Base-by-base conservation (phyloP, 2,797 vertebrate genomes). In the Austrolebias charrua region DNA sequence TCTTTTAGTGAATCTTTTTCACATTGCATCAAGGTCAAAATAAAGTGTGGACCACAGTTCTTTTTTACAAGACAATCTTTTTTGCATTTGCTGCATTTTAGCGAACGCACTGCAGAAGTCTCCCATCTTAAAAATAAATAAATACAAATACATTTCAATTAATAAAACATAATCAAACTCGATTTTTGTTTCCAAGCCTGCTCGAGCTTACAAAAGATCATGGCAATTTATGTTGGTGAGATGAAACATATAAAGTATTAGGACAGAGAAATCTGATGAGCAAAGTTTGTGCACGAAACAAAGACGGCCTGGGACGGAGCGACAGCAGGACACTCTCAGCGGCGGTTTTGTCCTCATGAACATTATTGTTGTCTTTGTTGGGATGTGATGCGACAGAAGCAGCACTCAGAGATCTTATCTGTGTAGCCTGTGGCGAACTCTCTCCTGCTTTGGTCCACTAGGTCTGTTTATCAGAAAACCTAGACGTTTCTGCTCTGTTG, bases 391-490 rank as follows among this genome's bases (percentile, higher is more conserved):
- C 12, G 70, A 80, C 79, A 78, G 84, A 80, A 76, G 72, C 70
- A 66, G 74, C 72, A 63, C 79, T 80, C 47, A 1, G 62, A 78
- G 79, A 86, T 80, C 75, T 85, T 85, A 83, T 86, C 84, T 65
- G 10, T 58, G 55, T 77, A 47, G 81, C 74, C 82, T 73, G 63
- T 79, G 71, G 83, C 81, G 86, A 78, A 75, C 75, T 59, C 66
- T 67, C 78, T 71, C 46, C 70, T 72, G 76, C 73, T 80, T 80
- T 86, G 85, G 78, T 86, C 87, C 80, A 83, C 79, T 75, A 78
- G 83, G 84, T 84, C 73, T 85, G 81, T 88, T 89, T 85, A 89
- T 79, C 79, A 80, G 78, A 71, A 76, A 84, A 83, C 82, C 75
- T 84, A 85, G 81, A 85, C 81, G 60, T 79, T 75, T 71, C 67